Conservation (phyloP, 1,140 invertebrate genomes). For the Halictus rubicundus region DNA sequence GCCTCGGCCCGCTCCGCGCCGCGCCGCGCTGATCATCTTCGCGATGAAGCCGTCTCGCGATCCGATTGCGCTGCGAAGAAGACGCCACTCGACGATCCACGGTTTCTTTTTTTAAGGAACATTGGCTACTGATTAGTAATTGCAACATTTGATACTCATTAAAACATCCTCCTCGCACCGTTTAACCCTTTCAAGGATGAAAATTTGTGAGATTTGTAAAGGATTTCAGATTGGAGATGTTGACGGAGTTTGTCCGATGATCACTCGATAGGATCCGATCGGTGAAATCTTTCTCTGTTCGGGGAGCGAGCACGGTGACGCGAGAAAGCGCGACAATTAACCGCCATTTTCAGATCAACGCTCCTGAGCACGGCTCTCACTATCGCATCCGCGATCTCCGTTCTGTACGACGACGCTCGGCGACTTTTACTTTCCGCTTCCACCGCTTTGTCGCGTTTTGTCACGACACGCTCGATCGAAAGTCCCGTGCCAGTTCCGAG, state of each 20-base stretch:
- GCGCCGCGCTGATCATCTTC: not conserved
- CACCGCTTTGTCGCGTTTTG: slow-evolving; percentile 25
- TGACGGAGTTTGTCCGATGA: slow-evolving; percentile 3
- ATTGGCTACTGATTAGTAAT: too few relatives aligned
- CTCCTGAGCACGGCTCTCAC: slow-evolving; percentile 28
- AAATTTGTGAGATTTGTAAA: too few relatives aligned
- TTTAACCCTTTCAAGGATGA: too few relatives aligned
- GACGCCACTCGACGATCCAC: too few relatives aligned
- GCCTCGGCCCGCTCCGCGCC: not conserved
- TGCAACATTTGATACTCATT: too few relatives aligned
- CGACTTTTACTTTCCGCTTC: slow-evolving; percentile 60
- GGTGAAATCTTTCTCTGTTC: slow-evolving; percentile 35
- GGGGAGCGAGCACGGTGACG: slow-evolving; percentile 26
- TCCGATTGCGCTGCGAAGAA: not conserved
- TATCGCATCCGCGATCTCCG: slow-evolving; percentile 21
- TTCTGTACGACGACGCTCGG: slow-evolving; percentile 12
- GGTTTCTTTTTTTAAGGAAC: too few relatives aligned
- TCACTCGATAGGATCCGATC: slow-evolving; percentile 2
- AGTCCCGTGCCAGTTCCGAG: not conserved
- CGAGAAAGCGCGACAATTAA: slow-evolving; percentile 58
- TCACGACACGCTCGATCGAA: slow-evolving; percentile 35
- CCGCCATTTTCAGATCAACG: slow-evolving; percentile 54
- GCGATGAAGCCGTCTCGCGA: not conserved
- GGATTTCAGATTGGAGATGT: too few relatives aligned
- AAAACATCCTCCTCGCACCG: too few relatives aligned